Percentiles rank a stretch among this genome's conserved stretches.
These are phyloP conservation scores for Stichodactyla helianthus DNA, from an alignment of 64 coral and sea anemone genomes.

Conservation along the genomic window DNA sequence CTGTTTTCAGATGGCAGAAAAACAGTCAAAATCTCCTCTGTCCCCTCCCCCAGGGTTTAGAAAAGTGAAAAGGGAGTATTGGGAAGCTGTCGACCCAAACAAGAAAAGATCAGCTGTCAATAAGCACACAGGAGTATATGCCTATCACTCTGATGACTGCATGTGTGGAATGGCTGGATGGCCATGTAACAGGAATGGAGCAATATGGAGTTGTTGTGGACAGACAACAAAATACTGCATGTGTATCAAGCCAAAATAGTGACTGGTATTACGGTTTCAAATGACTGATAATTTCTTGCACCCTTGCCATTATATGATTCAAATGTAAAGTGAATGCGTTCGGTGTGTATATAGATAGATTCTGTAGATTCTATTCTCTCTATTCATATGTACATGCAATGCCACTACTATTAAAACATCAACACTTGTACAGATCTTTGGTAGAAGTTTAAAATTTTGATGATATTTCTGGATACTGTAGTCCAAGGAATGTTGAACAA, in stretches of 20 bases:
- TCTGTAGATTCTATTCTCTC: no score
- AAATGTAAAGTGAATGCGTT: no score
- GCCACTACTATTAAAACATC: no score
- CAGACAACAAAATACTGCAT: slow-evolving; percentile 54
- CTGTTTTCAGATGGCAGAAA: slow-evolving; percentile 1
- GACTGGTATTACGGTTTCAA: not conserved
- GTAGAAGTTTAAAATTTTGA: no score
- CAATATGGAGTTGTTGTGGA: slow-evolving; percentile 95
- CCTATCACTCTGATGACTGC: slow-evolving; percentile 92
- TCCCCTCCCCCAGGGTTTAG: slow-evolving; percentile 57
- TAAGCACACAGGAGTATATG: slow-evolving; percentile 87
- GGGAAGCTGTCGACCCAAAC: slow-evolving; percentile 32
- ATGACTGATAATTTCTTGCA: not conserved
- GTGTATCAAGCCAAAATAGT: slow-evolving; percentile 29
- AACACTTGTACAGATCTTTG: no score
- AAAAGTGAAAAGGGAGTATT: slow-evolving; percentile 36
- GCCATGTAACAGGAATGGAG: slow-evolving; percentile 70
- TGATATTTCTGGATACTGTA: no score
- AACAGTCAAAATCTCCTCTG: not conserved
- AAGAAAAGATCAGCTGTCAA: slow-evolving; percentile 54
- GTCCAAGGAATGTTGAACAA: no score
- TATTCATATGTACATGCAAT: no score
- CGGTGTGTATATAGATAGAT: no score
- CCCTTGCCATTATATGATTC: no score
- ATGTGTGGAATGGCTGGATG: slow-evolving; percentile 76